Conservation (phyloP, 2,797 vertebrate genomes). For the Poecilia velifera region DNA sequence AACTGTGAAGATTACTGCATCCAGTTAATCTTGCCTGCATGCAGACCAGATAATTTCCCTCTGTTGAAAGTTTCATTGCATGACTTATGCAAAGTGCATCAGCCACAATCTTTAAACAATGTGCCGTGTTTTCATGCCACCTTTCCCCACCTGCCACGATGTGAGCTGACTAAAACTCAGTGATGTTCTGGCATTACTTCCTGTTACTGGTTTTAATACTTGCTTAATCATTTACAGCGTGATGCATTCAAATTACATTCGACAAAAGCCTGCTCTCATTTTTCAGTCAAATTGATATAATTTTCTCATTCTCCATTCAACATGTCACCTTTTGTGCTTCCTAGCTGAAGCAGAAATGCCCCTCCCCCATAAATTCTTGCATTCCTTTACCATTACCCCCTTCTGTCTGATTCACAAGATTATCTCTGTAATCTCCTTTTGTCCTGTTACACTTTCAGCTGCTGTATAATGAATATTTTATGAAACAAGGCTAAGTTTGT, state of each 20-base stretch:
- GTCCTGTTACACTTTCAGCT: background rate
- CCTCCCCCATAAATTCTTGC: background rate
- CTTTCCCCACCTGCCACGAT: background rate
- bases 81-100: background rate
- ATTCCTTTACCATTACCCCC: background rate
- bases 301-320: background rate
- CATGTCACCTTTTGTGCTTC: background rate
- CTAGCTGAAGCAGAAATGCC: background rate
- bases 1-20: background rate
- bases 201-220: background rate
- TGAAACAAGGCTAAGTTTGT: background rate
- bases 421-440: background rate
- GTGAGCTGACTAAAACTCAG: background rate
- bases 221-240: background rate
- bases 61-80: background rate
- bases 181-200: background rate
- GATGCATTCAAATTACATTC: background rate
- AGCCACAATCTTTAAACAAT: background rate
- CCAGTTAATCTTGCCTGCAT: background rate
- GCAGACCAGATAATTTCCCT: background rate
- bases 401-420: background rate
- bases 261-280: background rate
- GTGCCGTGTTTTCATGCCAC: background rate
- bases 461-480: constrained; percentile 4
- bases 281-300: background rate